Evolutionary conservation across 2,888 invertebrate species (phyloP), one percentile per base, ranked within the genome.

Genomic region (Ophion slaviceki): DNA sequence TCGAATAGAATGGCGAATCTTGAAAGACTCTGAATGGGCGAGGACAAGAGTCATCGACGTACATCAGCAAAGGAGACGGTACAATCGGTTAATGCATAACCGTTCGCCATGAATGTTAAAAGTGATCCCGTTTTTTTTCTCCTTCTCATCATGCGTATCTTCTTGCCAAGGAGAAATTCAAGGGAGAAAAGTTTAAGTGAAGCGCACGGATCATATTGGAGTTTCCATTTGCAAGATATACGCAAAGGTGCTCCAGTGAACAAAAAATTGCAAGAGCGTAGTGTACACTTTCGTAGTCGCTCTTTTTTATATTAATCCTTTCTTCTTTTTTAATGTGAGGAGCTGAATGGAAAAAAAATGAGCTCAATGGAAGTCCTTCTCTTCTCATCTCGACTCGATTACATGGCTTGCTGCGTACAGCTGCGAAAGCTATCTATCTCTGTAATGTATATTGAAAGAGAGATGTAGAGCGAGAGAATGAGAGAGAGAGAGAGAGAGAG

Each of bases 1-100:
- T 81, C 85, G 64, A 84, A 86, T 82, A 61, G 57, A 79, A 86
- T 83, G 85, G 78, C 62, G 53, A 80, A 83, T 64, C 74, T 68
- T 75, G 80, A 68, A 77, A 74, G 77, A 83, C 80, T 82, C 80
- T 79, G 59, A 80, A 77, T 74, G 66, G 70, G 53, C 59, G 61
- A 71, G 74, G 77, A 78, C 70, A 66, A 80, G 70, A 80, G 80
- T 78, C 80, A 86, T 83, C 74, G 80, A 83, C 70, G 80, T 75
- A 36, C 68, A 75, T 81, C 77, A 70, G 45, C 59, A 24, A 47
- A 24, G 45, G 40, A 57, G 28, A 36, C 32, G 20, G 45, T 45
- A 77, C 61, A 72, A 68, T 67, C 57, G 57, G 67, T 20, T 74
- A 82, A 68, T 66, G 11, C 53, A 80, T 64, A 71, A 70, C 47